Base-by-base conservation (phyloP, 2,888 invertebrate genomes). In the Ceriagrion tenellum region DNA sequence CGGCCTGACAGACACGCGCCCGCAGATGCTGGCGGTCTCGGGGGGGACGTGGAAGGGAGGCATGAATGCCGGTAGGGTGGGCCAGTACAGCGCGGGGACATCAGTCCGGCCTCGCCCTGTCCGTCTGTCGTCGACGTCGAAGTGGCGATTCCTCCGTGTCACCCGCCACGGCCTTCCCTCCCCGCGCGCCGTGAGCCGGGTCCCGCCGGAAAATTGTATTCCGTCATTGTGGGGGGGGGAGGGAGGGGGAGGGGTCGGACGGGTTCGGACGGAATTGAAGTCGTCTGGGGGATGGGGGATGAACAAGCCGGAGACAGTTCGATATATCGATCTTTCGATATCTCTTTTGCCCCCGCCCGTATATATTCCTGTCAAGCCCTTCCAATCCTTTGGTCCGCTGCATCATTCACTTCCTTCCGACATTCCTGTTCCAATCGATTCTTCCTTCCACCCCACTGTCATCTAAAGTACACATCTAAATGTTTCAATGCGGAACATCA, bases 221-320 rank as follows among this genome's bases (percentile, higher is more conserved):
- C 69, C 69, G 47, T 35, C 93, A 93, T 74, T 74, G 47, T 13
- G 26, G 40, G 47, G n/a, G n/a, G 4, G 91, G 59, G 63, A 12
- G 47, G 3, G 26, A 6, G 89, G 47, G 55, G 89, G 0, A 26
- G 47, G 88, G 18, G 40, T 20, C 1, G 40, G 88, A 40, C 10
- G 55, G 89, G n/a, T n/a, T 30, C 6, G 89, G 23, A 89, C n/a
- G 55, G 89, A 89, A 89, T n/a, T 55, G 63, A 91, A 63, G 91
- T 63, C 63, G 69, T 81, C 81, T 35, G 35, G 81, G 18, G 69
- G 93, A 93, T n/a, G 93, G 69, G 69, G 93, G 93, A 74, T 74
- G 93, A 74, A 93, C 69, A 93, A 74, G 93, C 55, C 93, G 93
- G 74, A 69, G 69, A 93, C 93, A 93, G 93, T 93, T 93, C 93